Evolutionary conservation across 2,797 vertebrate species (phyloP), one percentile per base, ranked within the genome.

Genomic region (Amniataba percoides): DNA sequence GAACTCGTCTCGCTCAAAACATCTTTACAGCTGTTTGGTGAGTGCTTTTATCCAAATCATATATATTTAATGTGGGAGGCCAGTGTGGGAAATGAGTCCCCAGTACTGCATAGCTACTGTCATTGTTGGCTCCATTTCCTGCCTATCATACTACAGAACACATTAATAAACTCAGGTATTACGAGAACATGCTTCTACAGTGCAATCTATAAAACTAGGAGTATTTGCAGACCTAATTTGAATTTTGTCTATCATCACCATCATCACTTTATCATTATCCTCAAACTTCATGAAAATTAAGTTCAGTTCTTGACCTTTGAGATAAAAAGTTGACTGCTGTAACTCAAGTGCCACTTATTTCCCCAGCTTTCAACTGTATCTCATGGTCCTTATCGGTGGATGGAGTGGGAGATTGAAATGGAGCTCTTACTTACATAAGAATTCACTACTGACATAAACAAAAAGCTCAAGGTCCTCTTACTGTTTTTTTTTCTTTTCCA

Each of bases 1-100:
- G 82, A 74, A 89, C 84, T 81, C 66, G 83, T 82, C 55, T 0
- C 90, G 89, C 90, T 94, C 87, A 85, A 90, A 91, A 90, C 76
- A 73, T 83, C 62, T 49, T 4, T 58, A 56, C 67, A 71, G 51
- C 43, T 49, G 64, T 73, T 85, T 76, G 61, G 34, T 73, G 77
- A 69, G 68, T 61, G 80, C 60, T 77, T 84, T 85, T 40, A 80
- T 78, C 80, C 81, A 66, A 55, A 86, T 57, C 52, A 68, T 72
- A 57, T 82, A 76, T 63, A 83, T 79, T 66, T 57, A 76, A 62
- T 67, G 76, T 89, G 83, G 83, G 78, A 84, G 88, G 87, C 56
- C 82, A 40, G 58, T 58, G 69, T 59, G 69, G 72, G 73, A 83
- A 86, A 78, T 55, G 21, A 74, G 73, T 49, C 46, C 68, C 80